Evolutionary conservation across 2,113 vertebrate genomes (phyloP), one percentile per base, ranked within the genome.

Genomic region (Oncorhynchus mykiss): DNA sequence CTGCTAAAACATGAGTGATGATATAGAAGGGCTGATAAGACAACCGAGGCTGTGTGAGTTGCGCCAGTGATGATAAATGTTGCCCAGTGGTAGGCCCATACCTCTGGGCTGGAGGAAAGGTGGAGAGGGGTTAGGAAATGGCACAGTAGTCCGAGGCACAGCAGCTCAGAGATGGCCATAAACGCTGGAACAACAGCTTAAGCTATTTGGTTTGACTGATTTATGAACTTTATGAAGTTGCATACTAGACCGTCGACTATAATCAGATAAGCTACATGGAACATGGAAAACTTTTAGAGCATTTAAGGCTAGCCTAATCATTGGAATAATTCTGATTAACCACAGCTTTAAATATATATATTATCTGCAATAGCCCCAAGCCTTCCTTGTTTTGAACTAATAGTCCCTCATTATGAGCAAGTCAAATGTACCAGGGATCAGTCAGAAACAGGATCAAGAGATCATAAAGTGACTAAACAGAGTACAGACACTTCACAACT

Each of bases 1-100:
- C 57, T 20, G 57, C 57, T 14, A 60, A 74, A 82, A 78, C 14
- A 71, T 84, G 86, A 88, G 86, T 79, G 77, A 84, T 74, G 75
- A 60, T 11, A 60, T 60, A 18, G 14, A 14, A 60, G 57, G 57
- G 57, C 57, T 60, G 57, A 60, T 60, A 60, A 20, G 57, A 60
- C 57, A 60, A 18, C 57, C 20, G 20, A 60, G 51, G 14, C 16
- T 54, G 51, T 34, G 82, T 81, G 51, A 18, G 49, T 51, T 51
- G 68, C n/a, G 20, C 45, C 78, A 71, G 54, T 48, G 29, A 73
- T 24, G 60, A 75, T 77, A 74, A 76, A 67, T 57, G 59, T 48
- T n/a, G 57, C 18, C 59, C 49, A 22, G 54, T 25, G 69, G 57
- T 22, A 22, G 39, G 39, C 39, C 39, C 8, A 9, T 20, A 9